phyloP scores from a whole-genome alignment of 1,140 invertebrate species.

The Ceratoteleas bidentatus region DNA sequence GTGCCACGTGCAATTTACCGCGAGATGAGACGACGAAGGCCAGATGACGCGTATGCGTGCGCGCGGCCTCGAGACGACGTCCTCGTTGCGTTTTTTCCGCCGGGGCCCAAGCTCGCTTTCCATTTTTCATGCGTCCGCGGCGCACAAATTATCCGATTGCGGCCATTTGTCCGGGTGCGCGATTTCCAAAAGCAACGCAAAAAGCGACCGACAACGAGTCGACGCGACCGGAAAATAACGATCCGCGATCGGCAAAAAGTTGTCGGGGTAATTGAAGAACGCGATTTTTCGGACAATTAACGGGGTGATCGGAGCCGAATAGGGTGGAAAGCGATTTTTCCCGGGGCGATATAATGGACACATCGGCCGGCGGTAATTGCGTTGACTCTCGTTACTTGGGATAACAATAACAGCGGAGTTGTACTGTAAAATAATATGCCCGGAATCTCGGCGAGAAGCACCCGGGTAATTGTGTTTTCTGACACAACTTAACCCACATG shows the following conservation, averaged over 20 bases:
- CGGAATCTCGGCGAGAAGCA: slow-evolving; percentile 15
- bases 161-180: slow-evolving; percentile 26
- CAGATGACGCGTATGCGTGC: slow-evolving; percentile 55
- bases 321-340: background rate
- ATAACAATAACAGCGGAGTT: slow-evolving; percentile 29
- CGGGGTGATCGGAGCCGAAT: too few relatives aligned
- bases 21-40: slow-evolving; percentile 61
- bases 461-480: slow-evolving; percentile 33
- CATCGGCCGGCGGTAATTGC: background rate
- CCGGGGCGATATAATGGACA: background rate
- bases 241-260: too few relatives aligned
- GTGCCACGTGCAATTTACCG: slow-evolving; percentile 63
- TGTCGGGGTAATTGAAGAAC: background rate
- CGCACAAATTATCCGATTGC: slow-evolving; percentile 58
- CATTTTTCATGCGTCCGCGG: slow-evolving; percentile 33
- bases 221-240: slow-evolving; percentile 10
- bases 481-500: slow-evolving; percentile 32
- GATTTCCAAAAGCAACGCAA: slow-evolving; percentile 17
- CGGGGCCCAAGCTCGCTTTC: slow-evolving; percentile 39
- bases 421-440: slow-evolving; percentile 34
- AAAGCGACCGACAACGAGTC: slow-evolving; percentile 11
- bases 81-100: slow-evolving; percentile 50
- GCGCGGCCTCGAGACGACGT: slow-evolving; percentile 59
- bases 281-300: too few relatives aligned
- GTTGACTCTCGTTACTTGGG: slow-evolving; percentile 24